These are phyloP conservation scores for Trichacis sp. DNA, from an alignment of 2,888 invertebrate genomes.

Conservation along the genomic window DNA sequence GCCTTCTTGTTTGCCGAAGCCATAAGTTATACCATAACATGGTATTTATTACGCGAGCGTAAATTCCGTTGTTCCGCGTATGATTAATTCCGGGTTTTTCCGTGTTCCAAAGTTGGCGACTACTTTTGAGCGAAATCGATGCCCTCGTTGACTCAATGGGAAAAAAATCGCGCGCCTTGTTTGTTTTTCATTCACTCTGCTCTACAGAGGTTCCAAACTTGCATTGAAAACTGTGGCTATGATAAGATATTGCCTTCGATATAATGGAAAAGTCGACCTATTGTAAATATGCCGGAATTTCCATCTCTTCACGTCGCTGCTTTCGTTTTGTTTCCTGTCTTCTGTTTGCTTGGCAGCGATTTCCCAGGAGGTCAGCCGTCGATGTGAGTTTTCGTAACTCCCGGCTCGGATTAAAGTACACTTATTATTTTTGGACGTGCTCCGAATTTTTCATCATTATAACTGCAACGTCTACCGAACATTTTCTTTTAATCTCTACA, in stretches of 20 bases:
- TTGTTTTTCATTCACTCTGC: constrained; percentile 41
- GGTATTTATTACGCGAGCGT: constrained; percentile 29
- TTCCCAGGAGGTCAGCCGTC: constrained; percentile 42
- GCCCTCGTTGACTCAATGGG: background rate
- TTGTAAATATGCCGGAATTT: constrained; percentile 43
- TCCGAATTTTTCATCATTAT: background rate
- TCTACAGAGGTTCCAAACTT: constrained; percentile 17
- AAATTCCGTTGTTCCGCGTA: constrained; percentile 21
- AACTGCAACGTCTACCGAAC: too few relatives aligned
- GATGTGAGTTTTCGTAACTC: constrained; percentile 27
- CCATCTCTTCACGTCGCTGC: constrained; percentile 20
- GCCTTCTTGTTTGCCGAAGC: constrained; percentile 19
- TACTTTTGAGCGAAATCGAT: too few relatives aligned
- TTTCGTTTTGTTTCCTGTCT: constrained; percentile 19
- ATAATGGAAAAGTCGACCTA: constrained; percentile 53
- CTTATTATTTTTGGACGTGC: constrained; percentile 12
- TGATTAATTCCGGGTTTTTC: constrained; percentile 25
- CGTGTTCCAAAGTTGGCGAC: constrained; percentile 12
- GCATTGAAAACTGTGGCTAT: constrained; percentile 48
- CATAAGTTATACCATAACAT: constrained; percentile 17
- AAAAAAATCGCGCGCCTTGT: constrained; percentile 13
- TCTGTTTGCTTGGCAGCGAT: constrained; percentile 38
- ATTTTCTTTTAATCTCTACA: too few relatives aligned
- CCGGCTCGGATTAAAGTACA: constrained; percentile 1
- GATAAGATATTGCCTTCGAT: constrained; percentile 52